Evolutionary conservation across 2,797 vertebrate genomes (phyloP), one percentile per base, ranked within the genome.

Genomic region (Acrossocheilus fasciatus): DNA sequence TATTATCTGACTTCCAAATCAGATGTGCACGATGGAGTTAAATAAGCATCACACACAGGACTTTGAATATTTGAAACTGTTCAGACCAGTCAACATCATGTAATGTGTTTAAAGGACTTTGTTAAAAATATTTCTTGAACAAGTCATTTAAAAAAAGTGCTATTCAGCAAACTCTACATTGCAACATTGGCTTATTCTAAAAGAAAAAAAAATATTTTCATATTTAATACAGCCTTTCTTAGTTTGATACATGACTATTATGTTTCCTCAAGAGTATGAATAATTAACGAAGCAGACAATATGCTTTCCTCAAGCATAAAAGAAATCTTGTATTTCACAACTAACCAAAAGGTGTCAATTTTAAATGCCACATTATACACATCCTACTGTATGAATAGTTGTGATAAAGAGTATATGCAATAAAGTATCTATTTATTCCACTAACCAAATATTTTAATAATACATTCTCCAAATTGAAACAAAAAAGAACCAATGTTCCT

Each of bases 101-200:
- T 30, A 26, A 62, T 59, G 14, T 62, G 23, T 66, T 68, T 62
- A 79, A 64, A 45, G 14, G 57, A 26, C 14, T 78, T 78, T 59
- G 34, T 59, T 39, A 41, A 41, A 41, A 41, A 41, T 62, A 26
- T n/a, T n/a, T 4, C 9, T 30, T 78, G 30, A 76, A 4, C 26
- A 54, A 20, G 34, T 34, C 6, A 39, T 77, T 54, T n/a, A 6
- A 45, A 23, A 54, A 75, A 57, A 14, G 11, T 15, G 57, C 59
- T 66, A 10, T 80, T 47, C 10, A 34, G 17, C 10, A 81, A 50
- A 66, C 62, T 69, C 23, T 69, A 10, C 26, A 68, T 9, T 50
- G 18, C 26, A 81, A 81, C 62, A 81, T 36, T 52, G 62, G 62
- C 11, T 81, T 23, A 36, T 81, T 81, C 30, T 17, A 64, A 68